Evolutionary conservation across 2,888 invertebrate genomes (phyloP).

Genomic region (Pedicia rivosa): DNA sequence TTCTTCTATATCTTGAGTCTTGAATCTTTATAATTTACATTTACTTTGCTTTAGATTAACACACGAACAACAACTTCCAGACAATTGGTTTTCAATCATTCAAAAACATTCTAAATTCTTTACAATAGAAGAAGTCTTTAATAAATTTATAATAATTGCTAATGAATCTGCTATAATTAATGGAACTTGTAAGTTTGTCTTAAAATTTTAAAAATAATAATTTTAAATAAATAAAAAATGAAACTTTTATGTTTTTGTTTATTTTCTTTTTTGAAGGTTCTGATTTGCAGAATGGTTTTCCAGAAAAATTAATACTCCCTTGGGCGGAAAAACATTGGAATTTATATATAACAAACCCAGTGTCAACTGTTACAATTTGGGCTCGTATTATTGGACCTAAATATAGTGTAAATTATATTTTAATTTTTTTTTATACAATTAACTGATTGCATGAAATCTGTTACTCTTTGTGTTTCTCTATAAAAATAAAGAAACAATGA

Average conservation of each 20-base stretch:
- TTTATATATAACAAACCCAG: constrained; percentile 43
- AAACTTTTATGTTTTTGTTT: too few species aligned
- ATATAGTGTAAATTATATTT: constrained; percentile 39
- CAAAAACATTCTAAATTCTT: constrained; percentile 36
- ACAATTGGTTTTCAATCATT: constrained; percentile 48
- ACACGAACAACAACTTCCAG: constrained; percentile 49
- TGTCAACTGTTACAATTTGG: constrained; percentile 47
- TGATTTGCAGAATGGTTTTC: too few species aligned
- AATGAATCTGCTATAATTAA: too few species aligned
- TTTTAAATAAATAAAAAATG: too few species aligned
- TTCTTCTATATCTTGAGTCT: too few species aligned
- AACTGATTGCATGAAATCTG: neutral
- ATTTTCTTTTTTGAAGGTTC: neutral
- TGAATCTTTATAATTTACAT: constrained; percentile 3
- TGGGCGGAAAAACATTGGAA: constrained; percentile 32
- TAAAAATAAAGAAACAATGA: constrained; percentile 6
- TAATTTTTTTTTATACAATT: neutral
- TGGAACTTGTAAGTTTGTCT: too few species aligned
- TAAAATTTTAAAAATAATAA: too few species aligned
- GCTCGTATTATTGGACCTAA: constrained; percentile 45
- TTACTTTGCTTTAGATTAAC: constrained; percentile 33
- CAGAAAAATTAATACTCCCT: constrained; percentile 13
- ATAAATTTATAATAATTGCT: constrained; percentile 23
- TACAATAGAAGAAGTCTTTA: constrained; percentile 24
- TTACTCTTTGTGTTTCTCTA: too few species aligned